Percentiles rank a stretch among this genome's conserved stretches.
These are phyloP conservation scores for Zosterops hypoxanthus DNA, from an alignment of 2,113 vertebrate species.

Conservation along the genomic window DNA sequence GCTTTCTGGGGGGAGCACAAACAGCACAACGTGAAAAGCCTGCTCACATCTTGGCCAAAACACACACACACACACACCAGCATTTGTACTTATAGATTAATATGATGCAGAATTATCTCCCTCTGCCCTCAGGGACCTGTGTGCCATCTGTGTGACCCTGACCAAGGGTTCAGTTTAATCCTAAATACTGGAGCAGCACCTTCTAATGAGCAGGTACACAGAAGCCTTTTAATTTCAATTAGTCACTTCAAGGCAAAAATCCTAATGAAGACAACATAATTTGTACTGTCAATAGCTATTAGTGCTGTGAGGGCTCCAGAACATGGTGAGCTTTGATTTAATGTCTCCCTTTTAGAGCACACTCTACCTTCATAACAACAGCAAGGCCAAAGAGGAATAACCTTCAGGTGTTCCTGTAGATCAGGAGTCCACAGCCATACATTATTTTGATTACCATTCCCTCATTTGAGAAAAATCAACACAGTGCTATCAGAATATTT, in stretches of 20 bases:
- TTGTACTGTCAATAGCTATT: background rate
- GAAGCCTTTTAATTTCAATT: background rate
- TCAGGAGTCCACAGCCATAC: background rate
- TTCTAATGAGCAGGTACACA: background rate
- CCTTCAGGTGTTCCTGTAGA: background rate
- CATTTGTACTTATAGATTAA: background rate
- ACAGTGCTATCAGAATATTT: background rate
- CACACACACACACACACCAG: background rate
- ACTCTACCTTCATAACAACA: background rate
- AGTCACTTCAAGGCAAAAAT: background rate
- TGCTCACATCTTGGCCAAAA: background rate
- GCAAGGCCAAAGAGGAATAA: background rate
- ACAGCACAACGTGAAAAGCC: background rate
- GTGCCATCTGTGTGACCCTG: background rate
- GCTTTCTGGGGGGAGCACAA: conserved; percentile 75
- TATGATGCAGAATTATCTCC: background rate
- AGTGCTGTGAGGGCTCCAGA: background rate
- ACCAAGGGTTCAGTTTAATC: background rate
- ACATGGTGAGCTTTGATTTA: background rate
- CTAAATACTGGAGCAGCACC: background rate
- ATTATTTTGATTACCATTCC: background rate
- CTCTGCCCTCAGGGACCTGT: background rate
- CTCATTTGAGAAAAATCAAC: background rate
- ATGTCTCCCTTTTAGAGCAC: background rate
- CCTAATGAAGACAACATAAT: background rate